Percentiles rank a stretch among this genome's conserved stretches.
Evolutionary conservation across 2,113 vertebrate genomes (phyloP).

Genomic region (Tachycineta bicolor): DNA sequence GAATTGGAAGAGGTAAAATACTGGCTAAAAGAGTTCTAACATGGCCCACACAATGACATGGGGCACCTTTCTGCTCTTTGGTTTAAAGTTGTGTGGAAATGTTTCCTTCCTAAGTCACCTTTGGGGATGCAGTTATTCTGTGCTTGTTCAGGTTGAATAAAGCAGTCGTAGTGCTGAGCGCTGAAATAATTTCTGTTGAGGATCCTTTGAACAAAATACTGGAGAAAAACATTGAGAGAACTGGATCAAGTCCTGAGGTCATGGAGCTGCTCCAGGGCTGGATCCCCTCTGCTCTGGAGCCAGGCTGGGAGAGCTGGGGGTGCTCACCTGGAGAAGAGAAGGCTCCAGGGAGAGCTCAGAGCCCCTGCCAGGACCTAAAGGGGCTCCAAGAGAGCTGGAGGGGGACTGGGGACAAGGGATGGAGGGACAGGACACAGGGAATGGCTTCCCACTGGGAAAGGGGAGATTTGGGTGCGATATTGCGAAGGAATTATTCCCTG

Average conservation of each 20-base stretch:
- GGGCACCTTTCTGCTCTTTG: neutral
- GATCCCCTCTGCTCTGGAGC: neutral
- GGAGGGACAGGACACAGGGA: neutral
- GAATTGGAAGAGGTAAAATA: neutral
- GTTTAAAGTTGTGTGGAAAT: neutral
- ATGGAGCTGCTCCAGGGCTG: fast-evolving
- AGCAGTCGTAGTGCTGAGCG: neutral
- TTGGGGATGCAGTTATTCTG: neutral
- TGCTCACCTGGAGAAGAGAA: neutral
- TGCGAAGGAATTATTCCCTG: neutral
- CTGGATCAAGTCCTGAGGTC: fast-evolving
- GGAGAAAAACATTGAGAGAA: neutral
- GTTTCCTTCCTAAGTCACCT: neutral
- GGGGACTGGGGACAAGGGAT: neutral
- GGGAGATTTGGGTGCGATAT: fast-evolving
- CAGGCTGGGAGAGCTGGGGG: neutral
- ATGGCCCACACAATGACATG: neutral
- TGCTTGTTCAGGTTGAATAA: neutral
- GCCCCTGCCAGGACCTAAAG: neutral
- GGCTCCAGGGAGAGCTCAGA: neutral
- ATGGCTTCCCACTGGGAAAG: fast-evolving
- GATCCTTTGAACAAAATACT: neutral
- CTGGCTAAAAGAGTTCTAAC: neutral
- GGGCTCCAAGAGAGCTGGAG: neutral
- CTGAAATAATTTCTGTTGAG: neutral